Conservation (phyloP, 2,113 vertebrate genomes). For the Ascaphus truei region DNA sequence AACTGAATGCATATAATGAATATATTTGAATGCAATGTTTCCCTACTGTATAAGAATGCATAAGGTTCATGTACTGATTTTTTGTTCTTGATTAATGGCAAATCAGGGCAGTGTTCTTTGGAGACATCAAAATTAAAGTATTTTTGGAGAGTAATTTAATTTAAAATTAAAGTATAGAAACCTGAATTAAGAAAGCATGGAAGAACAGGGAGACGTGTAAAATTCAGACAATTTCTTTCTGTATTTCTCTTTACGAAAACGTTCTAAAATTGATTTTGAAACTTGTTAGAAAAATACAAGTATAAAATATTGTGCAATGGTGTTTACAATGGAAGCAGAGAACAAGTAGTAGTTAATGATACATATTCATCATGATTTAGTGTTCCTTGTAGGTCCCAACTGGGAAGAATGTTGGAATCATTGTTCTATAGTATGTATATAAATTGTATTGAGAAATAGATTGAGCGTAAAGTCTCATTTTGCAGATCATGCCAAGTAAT, state of each 20-base stretch:
- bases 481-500: constrained; percentile 16
- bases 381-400: not conserved
- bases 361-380: constrained; percentile 18
- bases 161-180: not conserved
- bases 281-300: not conserved
- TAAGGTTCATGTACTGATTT: too few relatives aligned
- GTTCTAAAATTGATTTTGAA: not conserved
- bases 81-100: not conserved
- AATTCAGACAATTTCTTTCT: not conserved
- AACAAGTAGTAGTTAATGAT: constrained; percentile 25
- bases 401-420: not conserved
- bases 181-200: not conserved
- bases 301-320: not conserved
- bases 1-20: too few relatives aligned
- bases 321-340: not conserved
- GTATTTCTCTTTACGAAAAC: too few relatives aligned
- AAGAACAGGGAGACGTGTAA: not conserved
- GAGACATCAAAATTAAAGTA: too few relatives aligned
- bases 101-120: too few relatives aligned
- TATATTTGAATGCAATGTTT: too few relatives aligned
- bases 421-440: not conserved
- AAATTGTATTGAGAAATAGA: not conserved
- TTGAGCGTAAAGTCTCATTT: constrained; percentile 5
- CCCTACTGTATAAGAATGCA: too few relatives aligned
- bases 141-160: not conserved